A percentile compares a stretch with the other conserved stretches of the same genome.
Evolutionary conservation across 1,140 invertebrate genomes (phyloP).

Genomic region (Oedothorax gibbosus): DNA sequence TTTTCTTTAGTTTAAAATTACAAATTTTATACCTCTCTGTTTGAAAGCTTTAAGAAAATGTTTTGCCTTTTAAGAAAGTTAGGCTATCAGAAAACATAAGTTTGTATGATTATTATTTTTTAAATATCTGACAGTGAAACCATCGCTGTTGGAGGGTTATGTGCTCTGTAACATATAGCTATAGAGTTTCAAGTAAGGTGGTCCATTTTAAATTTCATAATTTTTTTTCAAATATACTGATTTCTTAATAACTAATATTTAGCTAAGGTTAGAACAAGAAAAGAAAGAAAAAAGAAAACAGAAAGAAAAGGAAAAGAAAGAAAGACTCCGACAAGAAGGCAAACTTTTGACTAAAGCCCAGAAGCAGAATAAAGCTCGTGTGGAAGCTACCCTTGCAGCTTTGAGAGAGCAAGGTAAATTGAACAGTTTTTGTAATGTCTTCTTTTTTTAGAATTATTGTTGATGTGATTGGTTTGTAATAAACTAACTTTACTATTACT

Average conservation of each 20-base stretch:
- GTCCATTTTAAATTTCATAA: too few relatives aligned
- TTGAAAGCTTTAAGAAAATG: too few relatives aligned
- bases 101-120: too few relatives aligned
- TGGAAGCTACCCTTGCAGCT: slow-evolving; percentile 87
- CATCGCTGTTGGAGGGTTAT: too few relatives aligned
- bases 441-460: neutral
- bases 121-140: too few relatives aligned
- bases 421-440: slow-evolving; percentile 1
- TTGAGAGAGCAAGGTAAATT: slow-evolving; percentile 83
- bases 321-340: slow-evolving; percentile 92
- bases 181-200: neutral
- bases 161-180: neutral
- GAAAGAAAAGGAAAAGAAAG: slow-evolving; percentile 94
- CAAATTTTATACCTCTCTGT: too few relatives aligned
- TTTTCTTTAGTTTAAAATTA: too few relatives aligned
- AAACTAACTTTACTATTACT: neutral
- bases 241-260: neutral
- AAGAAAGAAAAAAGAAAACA: slow-evolving; percentile 86
- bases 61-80: too few relatives aligned
- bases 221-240: neutral
- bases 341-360: slow-evolving; percentile 82
- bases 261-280: slow-evolving; percentile 84
- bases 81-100: too few relatives aligned
- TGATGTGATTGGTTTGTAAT: neutral
- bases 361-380: slow-evolving; percentile 86